Evolutionary conservation across 2,113 vertebrate species (phyloP), one percentile per base, ranked within the genome.

Genomic region (Myotis brandtii): DNA sequence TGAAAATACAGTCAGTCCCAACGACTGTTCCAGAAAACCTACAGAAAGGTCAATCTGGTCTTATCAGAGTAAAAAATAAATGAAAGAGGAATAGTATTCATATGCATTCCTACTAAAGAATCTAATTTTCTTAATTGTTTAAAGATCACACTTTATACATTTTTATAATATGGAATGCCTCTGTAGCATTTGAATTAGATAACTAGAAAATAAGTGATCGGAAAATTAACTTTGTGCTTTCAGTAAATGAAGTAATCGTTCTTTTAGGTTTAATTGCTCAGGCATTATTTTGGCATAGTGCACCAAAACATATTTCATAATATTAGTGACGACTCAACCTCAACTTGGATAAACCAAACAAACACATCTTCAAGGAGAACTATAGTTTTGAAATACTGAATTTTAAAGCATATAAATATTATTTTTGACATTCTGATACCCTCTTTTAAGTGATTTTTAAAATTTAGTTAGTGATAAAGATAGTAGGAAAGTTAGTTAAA

Each of bases 61-160:
- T 84, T 73, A 48, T 12, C n/a, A 20, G 32, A 76, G 10, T 23
- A 76, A 89, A 87, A 79, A 76, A 56, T 73, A 87, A 80, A 25
- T 93, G 1, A 8, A 70, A 23, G 52, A 5, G 6, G 0, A 43
- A 52, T 75, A 54, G 34, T 82, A 72, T 62, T 34, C 52, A 56
- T 85, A 27, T 73, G 34, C 13, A 66, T 30, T 70, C 62, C 37
- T 72, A n/a, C 9, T 32, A 69, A 79, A 87, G n/a, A 34, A 79
- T 90, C 62, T 77, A 23, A 62, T 54, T 72, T 89, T 86, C 40
- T 92, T 93, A 89, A 84, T 62, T 94, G 9, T 73, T 73, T 87
- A 76, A 92, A 94, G 21, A 80, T 25, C 11, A 20, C 8, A 59
- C 87, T 90, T 86, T 50, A 3, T 91, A 43, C 62, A 69, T 25